Conservation (phyloP, 35 echinoderm and acorn worm species). For the Patiria miniata region DNA sequence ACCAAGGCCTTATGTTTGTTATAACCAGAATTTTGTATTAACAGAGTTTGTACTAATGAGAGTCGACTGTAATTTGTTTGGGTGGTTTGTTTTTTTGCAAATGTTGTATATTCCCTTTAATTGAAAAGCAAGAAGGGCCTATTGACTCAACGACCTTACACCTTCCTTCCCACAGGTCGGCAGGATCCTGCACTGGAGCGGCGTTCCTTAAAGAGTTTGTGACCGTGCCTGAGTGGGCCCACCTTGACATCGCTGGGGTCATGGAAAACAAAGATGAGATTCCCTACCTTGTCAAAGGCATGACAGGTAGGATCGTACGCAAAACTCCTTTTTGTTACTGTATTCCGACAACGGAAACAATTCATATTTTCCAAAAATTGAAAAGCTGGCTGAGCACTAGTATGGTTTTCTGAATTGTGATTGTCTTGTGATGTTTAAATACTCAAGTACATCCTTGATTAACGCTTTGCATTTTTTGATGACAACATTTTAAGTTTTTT, state of each 20-base stretch:
- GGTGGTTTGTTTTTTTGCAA: too few species aligned
- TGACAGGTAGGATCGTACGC: constrained; percentile 89
- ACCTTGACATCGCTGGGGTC: constrained; percentile 93
- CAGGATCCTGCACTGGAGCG: constrained; percentile 83
- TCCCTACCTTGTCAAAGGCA: constrained; percentile 92
- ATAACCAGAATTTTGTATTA: too few species aligned
- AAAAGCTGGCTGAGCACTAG: neutral
- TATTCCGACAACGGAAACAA: neutral
- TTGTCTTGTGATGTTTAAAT: too few species aligned
- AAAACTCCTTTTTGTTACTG: neutral
- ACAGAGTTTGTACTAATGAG: too few species aligned
- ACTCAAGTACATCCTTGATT: neutral
- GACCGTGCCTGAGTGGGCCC: constrained; percentile 68
- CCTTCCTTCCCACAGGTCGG: constrained; percentile 43
- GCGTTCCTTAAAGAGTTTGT: constrained; percentile 96
- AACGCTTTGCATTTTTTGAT: too few species aligned
- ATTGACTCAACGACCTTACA: too few species aligned
- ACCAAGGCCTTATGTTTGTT: too few species aligned
- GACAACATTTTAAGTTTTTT: neutral
- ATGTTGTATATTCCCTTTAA: too few species aligned
- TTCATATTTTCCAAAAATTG: neutral
- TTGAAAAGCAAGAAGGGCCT: too few species aligned
- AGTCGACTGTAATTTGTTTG: too few species aligned
- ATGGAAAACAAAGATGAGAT: constrained; percentile 93
- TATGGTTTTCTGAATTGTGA: too few species aligned